Percentiles rank a stretch among this genome's conserved stretches.
phyloP scores from a whole-genome alignment of 2,113 vertebrate species.

The Indri indri region DNA sequence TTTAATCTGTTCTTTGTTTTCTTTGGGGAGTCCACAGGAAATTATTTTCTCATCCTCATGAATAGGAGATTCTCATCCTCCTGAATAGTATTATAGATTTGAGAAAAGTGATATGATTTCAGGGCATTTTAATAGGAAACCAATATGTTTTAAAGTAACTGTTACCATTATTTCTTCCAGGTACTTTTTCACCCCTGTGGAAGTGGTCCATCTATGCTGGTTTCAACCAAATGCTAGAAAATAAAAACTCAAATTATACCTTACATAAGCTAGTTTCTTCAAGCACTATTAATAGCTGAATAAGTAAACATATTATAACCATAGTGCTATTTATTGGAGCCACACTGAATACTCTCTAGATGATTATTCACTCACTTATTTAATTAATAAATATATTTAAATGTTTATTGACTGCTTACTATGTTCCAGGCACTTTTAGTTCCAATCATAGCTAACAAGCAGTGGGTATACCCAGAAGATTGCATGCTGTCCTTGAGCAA shows the following conservation, averaged over 20 bases:
- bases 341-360: not conserved
- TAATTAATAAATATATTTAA: not conserved
- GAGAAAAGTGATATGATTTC: not conserved
- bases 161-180: not conserved
- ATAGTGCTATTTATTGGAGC: not conserved
- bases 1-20: not conserved
- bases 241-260: not conserved
- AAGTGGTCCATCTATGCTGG: not conserved
- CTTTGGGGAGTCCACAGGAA: not conserved
- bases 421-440: not conserved
- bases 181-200: not conserved
- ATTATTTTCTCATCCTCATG: not conserved
- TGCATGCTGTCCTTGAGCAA: not conserved
- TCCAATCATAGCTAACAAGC: not conserved
- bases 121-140: not conserved
- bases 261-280: not conserved
- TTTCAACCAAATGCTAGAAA: slow-evolving; percentile 16
- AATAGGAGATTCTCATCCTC: not conserved
- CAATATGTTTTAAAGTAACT: not conserved
- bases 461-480: not conserved
- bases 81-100: not conserved
- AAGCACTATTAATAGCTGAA: not conserved
- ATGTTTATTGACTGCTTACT: not conserved
- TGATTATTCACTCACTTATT: not conserved
- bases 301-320: not conserved